Evolutionary conservation across 2,113 vertebrate genomes (phyloP), one percentile per base, ranked within the genome.

Genomic region (Perognathus longimembris): DNA sequence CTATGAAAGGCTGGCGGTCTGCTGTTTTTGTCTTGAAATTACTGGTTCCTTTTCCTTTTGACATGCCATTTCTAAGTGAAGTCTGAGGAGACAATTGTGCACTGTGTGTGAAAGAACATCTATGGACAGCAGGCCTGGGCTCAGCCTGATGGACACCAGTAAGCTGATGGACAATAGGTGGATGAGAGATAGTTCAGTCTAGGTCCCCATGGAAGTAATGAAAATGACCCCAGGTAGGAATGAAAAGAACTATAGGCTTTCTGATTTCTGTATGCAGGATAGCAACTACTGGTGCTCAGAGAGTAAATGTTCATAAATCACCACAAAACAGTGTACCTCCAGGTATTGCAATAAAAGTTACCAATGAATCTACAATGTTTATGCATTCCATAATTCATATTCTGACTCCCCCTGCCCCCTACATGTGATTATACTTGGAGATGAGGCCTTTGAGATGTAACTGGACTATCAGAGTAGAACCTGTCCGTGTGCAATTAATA

Each of bases 111-210:
- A 42, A 59, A 42, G 20, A 45, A 61, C 8, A 40, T 36, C 36
- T 32, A 7, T 30, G 40, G 36, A 34, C 34, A 40, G 38, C 34
- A 64, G 28, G 38, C 5, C 34, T 45, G 79, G 26, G 38, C 28
- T 32, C 18, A 40, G 57, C 38, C 38, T 6, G 24, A 1, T 40
- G 61, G 45, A 36, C 7, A 11, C 24, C 28, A 28, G 6, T 8
- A 8, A 14, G 64, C 3, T 4, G 28, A 24, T 20, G 14, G 38
- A 59, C 7, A 0, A 1, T 0, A 1, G 1, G 50, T 54, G 50
- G 50, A 54, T 54, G 15, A 54, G 50, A 54, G 50, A 54, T 20
- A 9, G 17, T 17, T 20, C 15, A 4, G 24, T 30, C 15, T 15
- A 6, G 42, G 54, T n/a, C 28, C 6, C 36, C 64, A 2, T 0